Base-by-base conservation (phyloP, 1,140 invertebrate genomes). In the Aphidius gifuensis region DNA sequence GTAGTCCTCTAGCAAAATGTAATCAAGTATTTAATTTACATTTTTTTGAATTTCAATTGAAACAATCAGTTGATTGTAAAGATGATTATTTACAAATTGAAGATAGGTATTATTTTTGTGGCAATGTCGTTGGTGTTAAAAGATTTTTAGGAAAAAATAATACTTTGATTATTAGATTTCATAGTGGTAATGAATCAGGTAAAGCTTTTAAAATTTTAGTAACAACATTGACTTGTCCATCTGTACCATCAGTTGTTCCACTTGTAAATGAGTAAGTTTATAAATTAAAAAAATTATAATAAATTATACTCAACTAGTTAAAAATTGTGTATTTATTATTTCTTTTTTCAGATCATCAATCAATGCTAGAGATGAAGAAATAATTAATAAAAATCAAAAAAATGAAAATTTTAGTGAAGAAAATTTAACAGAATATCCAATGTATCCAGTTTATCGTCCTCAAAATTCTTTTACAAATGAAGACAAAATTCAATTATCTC, bases 201-300 rank as follows among this genome's bases (percentile, higher is more conserved):
- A 77, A 76, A n/a, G 82, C 83, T 5, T 86, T 85, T 62, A 77
- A 80, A 38, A 76, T 86, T 58, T 69, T 84, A 5, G 76, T 85
- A 4, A 83, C 80, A 1, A 73, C 82, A 6, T 66, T 80, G 61
- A 74, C 82, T 5, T 73, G 71, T 62, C 43, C 50, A 44, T 9
- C 4, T 9, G 23, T 4, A 8, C 1, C 58, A 60, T 32, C 23
- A 32, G 23, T 32, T 32, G 23, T 32, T 32, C 23, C 23, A 32
- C 2, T 32, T 32, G 23, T 32, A 32, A 32, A 32, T 32, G 23
- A 32, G 23, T 32, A 32, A 32, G 23, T 32, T 32, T 45, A 44
- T 53, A 2, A 11, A 55, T 16, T 23, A 43, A 40, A 11, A 55
- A 21, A 32, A 16, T 16, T 16, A 16, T 16, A 16, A 16, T 16